These are phyloP conservation scores for Ellobium chinense DNA, from an alignment of 2,888 invertebrate genomes.

Conservation along the genomic window DNA sequence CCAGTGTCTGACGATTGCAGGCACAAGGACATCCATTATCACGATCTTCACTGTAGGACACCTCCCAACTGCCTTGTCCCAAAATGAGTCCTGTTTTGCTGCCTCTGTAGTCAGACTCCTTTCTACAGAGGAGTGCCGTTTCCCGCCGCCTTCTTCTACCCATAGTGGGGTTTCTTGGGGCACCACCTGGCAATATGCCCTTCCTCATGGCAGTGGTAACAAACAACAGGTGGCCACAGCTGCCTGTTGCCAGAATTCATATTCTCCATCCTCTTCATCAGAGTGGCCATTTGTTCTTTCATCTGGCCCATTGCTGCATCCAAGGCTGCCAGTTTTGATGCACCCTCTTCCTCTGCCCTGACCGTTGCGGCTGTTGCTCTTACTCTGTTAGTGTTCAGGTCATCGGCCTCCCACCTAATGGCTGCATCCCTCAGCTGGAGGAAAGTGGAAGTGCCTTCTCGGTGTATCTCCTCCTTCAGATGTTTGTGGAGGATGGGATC, in stretches of 20 bases:
- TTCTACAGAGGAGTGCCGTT: too few relatives aligned
- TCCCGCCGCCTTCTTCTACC: neutral
- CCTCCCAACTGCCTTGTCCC: too few relatives aligned
- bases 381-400: neutral
- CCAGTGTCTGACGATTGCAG: too few relatives aligned
- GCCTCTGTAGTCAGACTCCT: too few relatives aligned
- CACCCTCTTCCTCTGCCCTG: too few relatives aligned
- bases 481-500: neutral
- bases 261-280: too few relatives aligned
- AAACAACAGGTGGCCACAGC: too few relatives aligned
- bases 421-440: neutral
- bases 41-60: too few relatives aligned
- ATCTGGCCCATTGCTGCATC: neutral
- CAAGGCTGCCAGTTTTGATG: neutral
- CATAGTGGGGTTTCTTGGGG: too few relatives aligned
- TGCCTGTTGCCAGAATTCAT: too few relatives aligned
- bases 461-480: neutral
- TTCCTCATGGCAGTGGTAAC: neutral
- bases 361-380: neutral
- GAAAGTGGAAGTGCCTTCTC: neutral
- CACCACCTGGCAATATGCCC: neutral
- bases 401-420: neutral
- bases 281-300: neutral
- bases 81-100: too few relatives aligned
- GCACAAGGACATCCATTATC: too few relatives aligned